Conservation (phyloP, 2,888 invertebrate species). For the Chrysopilus asiliformis region DNA sequence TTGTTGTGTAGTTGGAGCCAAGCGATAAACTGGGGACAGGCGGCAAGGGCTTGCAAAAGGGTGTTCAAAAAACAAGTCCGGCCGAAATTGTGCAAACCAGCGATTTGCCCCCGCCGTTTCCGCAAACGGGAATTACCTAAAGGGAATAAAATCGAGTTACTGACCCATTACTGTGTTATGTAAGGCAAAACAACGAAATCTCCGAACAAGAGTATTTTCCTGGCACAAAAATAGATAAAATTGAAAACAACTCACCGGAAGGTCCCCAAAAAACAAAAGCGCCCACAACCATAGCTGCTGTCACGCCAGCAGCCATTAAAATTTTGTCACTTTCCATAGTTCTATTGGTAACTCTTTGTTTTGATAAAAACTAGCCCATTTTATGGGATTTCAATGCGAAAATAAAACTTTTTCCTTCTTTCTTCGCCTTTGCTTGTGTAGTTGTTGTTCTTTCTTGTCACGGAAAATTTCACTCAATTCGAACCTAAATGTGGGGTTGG, state of each 20-base stretch:
- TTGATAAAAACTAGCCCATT: no score
- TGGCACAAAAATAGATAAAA: no score
- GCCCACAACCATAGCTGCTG: constrained; percentile 65
- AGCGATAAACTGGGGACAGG: constrained; percentile 67
- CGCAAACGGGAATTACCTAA: constrained; percentile 38
- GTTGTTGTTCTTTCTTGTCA: background rate
- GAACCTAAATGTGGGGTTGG: constrained; percentile 3
- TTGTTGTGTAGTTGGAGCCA: constrained; percentile 60
- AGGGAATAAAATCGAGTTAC: no score
- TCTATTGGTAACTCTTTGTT: no score
- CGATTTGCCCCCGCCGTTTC: constrained; percentile 56
- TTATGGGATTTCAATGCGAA: no score
- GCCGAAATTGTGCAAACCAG: constrained; percentile 81
- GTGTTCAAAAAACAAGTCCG: constrained; percentile 90
- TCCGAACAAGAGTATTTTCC: no score
- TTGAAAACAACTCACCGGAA: constrained; percentile 26
- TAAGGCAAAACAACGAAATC: no score
- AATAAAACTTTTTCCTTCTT: background rate
- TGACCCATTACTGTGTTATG: no score
- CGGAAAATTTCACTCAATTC: background rate
- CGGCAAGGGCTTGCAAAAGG: constrained; percentile 76
- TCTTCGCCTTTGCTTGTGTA: background rate
- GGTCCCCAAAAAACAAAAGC: constrained; percentile 71
- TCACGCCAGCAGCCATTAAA: constrained; percentile 64
- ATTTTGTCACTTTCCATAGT: constrained; percentile 52